These are phyloP conservation scores for Agrochola lychnidis DNA, from an alignment of 2,888 invertebrate species.

Conservation along the genomic window DNA sequence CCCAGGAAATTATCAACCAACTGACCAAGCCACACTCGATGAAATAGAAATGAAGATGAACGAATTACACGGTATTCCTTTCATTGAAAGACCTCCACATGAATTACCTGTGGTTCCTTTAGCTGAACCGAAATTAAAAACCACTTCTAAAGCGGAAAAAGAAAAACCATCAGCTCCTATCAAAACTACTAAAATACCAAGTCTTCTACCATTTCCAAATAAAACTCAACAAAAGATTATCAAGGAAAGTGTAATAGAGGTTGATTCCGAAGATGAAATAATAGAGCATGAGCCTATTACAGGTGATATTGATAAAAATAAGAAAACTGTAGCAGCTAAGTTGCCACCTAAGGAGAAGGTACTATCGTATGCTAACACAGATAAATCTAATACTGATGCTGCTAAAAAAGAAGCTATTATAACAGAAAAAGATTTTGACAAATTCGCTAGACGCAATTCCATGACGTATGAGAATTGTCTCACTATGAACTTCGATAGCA, in stretches of 20 bases:
- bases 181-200: conserved; percentile 76
- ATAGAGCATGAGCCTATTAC: conserved; percentile 78
- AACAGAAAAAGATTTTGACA: conserved; percentile 88
- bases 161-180: conserved; percentile 53
- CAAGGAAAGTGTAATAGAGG: conserved; percentile 69
- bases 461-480: conserved; percentile 84
- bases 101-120: conserved; percentile 77
- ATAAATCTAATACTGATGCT: conserved; percentile 60
- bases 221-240: conserved; percentile 69
- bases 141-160: conserved; percentile 69
- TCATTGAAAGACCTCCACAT: conserved; percentile 82
- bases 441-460: conserved; percentile 86
- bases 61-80: conserved; percentile 86
- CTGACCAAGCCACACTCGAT: conserved; percentile 75
- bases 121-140: conserved; percentile 68
- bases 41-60: conserved; percentile 89
- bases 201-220: conserved; percentile 73
- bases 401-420: conserved; percentile 81
- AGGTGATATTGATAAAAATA: conserved; percentile 72
- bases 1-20: conserved; percentile 62
- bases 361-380: conserved; percentile 37
- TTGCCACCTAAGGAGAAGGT: conserved; percentile 59
- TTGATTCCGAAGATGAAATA: conserved; percentile 79
- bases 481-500: conserved; percentile 81
- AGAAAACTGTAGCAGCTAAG: conserved; percentile 62